Percentiles rank a stretch among this genome's conserved stretches.
phyloP scores from a whole-genome alignment of 1,140 invertebrate genomes.

The Sipha flava region DNA sequence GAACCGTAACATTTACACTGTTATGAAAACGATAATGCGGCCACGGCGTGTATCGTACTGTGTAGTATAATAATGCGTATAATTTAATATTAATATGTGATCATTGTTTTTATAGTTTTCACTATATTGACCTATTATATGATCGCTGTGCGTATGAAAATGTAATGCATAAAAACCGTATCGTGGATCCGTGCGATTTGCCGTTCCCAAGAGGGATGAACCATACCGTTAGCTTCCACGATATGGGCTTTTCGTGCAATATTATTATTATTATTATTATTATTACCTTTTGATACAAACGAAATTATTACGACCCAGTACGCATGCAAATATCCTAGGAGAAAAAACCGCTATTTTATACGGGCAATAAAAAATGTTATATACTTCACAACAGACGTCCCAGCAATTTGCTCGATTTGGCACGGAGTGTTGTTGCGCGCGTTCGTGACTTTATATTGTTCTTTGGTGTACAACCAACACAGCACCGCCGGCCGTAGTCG shows the following conservation, averaged over 20 bases:
- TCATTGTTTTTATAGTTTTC: too few species aligned
- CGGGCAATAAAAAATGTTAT: not conserved
- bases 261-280: too few species aligned
- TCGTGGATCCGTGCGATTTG: not conserved
- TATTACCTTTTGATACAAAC: not conserved
- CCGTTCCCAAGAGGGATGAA: not conserved
- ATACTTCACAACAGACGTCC: not conserved
- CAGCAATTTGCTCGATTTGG: not conserved
- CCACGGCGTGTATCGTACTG: too few species aligned
- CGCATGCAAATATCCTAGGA: not conserved
- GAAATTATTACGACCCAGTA: not conserved
- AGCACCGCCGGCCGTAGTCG: too few species aligned
- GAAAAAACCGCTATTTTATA: not conserved
- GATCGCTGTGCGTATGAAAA: not conserved
- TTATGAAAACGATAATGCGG: too few species aligned
- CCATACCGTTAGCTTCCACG: not conserved
- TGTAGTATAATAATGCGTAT: too few species aligned
- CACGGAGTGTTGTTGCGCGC: not conserved
- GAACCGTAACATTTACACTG: too few species aligned
- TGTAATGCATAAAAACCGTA: not conserved
- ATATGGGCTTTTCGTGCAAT: not conserved
- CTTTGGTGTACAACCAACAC: not conserved
- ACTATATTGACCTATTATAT: not conserved
- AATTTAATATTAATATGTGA: too few species aligned
- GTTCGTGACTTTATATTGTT: not conserved